phyloP scores from a whole-genome alignment of 92 coral and sea anemone species.

The Anthopleura xanthogrammica region DNA sequence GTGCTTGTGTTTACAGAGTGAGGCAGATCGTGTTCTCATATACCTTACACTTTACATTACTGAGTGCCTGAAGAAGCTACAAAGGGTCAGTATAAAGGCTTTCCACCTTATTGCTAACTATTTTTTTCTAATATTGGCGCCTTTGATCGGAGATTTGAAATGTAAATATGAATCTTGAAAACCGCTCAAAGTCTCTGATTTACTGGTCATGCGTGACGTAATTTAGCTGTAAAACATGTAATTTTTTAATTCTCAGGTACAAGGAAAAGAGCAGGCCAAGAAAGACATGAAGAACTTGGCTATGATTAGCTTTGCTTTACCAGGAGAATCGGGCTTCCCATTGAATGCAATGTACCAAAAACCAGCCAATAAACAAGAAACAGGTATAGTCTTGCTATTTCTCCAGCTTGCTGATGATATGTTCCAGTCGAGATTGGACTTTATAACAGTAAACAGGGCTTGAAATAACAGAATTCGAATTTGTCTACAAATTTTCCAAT shows the following conservation, averaged over 20 bases:
- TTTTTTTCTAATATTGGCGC: no score
- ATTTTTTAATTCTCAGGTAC: conserved; percentile 42
- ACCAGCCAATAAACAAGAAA: conserved; percentile 79
- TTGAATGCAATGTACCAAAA: conserved; percentile 97
- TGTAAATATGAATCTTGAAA: no score
- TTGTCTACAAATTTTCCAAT: no score
- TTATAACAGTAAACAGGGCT: no score
- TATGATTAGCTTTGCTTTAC: conserved; percentile 74
- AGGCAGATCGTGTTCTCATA: conserved; percentile 95
- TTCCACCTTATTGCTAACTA: no score
- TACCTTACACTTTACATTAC: conserved; percentile 92
- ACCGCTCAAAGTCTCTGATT: no score
- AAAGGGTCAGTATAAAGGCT: conserved; percentile 53
- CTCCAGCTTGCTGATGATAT: no score
- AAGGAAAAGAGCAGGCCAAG: conserved; percentile 78
- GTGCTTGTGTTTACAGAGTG: conserved; percentile 57
- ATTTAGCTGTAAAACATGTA: no score
- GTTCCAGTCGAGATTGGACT: no score
- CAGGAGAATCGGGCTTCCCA: conserved; percentile 93
- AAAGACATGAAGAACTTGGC: conserved; percentile 92
- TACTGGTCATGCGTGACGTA: no score
- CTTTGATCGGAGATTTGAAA: no score
- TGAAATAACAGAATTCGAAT: no score
- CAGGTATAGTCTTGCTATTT: conserved; percentile 52
- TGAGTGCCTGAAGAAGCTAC: conserved; percentile 95